Evolutionary conservation across 2,113 vertebrate genomes (phyloP).

Genomic region (Oxygymnocypris stewartii): DNA sequence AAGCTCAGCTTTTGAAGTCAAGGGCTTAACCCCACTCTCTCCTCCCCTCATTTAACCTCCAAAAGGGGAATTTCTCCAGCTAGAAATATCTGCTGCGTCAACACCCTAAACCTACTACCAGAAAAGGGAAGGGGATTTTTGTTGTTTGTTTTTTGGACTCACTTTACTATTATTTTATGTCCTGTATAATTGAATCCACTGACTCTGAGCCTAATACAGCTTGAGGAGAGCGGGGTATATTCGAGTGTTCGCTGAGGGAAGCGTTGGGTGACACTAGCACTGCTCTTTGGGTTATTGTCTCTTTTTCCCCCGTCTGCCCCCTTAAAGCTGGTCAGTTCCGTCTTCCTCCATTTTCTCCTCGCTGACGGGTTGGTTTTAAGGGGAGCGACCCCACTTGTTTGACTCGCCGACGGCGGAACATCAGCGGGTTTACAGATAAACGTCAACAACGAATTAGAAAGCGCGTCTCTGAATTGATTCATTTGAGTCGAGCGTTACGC

Average conservation of each 20-base stretch:
- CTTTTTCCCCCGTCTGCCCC: slow-evolving; percentile 80
- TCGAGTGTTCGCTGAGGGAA: slow-evolving; percentile 28
- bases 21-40: slow-evolving; percentile 67
- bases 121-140: slow-evolving; percentile 75
- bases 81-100: slow-evolving; percentile 96
- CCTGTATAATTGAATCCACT: background rate
- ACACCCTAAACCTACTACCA: slow-evolving; percentile 81
- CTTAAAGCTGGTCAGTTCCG: slow-evolving; percentile 79
- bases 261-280: slow-evolving; percentile 19
- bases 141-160: slow-evolving; percentile 42
- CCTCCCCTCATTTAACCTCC: slow-evolving; percentile 79
- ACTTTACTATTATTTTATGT: slow-evolving; percentile 41
- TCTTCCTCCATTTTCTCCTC: slow-evolving; percentile 86
- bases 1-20: slow-evolving; percentile 62
- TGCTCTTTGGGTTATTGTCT: slow-evolving; percentile 72
- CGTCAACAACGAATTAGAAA: background rate
- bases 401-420: slow-evolving; percentile 25
- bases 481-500: slow-evolving; percentile 15
- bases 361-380: slow-evolving; percentile 51
- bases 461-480: background rate
- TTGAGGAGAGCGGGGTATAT: slow-evolving; percentile 44
- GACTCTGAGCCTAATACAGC: slow-evolving; percentile 38
- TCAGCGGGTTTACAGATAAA: background rate
- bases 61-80: slow-evolving; percentile 91
- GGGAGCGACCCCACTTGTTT: slow-evolving; percentile 61